phyloP scores from a whole-genome alignment of 1,140 invertebrate species.

The Aphelenchoides fujianensis region DNA sequence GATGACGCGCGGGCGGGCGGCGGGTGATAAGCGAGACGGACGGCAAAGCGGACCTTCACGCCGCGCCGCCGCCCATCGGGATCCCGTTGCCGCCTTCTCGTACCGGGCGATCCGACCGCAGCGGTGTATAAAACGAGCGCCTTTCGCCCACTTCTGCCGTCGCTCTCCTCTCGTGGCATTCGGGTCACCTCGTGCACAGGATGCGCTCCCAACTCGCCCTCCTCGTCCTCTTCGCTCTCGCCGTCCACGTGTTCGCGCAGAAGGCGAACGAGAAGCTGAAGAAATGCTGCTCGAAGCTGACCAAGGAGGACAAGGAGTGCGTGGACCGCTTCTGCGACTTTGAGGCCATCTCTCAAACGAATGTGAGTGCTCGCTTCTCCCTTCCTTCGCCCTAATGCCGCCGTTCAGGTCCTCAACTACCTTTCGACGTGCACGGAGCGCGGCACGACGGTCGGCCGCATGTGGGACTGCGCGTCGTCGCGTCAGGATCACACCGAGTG shows the following conservation, averaged over 20 bases:
- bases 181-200: neutral
- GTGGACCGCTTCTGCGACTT: conserved; percentile 60
- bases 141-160: neutral
- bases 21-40: neutral
- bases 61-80: no score
- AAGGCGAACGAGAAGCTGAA: conserved; percentile 60
- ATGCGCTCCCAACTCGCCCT: neutral
- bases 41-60: no score
- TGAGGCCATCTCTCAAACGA: conserved; percentile 61
- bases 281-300: conserved; percentile 53
- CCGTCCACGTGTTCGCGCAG: neutral
- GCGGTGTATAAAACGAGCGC: neutral
- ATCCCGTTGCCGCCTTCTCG: neutral
- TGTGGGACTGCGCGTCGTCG: conserved; percentile 62
- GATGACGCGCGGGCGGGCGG: neutral
- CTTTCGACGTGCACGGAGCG: conserved; percentile 57
- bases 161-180: neutral
- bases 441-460: conserved; percentile 56
- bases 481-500: conserved; percentile 57
- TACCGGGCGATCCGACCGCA: neutral
- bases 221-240: neutral
- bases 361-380: conserved; percentile 41
- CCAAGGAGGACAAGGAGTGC: conserved; percentile 57
- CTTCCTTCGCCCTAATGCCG: neutral
- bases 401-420: conserved; percentile 56